Conservation (phyloP, 1,140 invertebrate genomes). For the Hylaeus volcanicus region DNA sequence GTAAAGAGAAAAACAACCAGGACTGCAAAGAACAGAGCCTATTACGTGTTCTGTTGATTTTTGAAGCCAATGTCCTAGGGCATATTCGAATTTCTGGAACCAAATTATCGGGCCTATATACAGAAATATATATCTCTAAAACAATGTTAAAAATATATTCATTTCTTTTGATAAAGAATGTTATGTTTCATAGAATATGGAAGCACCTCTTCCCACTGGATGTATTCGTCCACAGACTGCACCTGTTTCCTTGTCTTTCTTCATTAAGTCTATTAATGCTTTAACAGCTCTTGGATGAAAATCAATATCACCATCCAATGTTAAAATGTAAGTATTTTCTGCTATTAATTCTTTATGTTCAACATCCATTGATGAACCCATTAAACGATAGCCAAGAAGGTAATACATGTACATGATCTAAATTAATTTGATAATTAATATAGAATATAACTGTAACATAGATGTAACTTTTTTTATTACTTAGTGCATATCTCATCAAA, state of each 20-base stretch:
- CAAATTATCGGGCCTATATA: slow-evolving; percentile 91
- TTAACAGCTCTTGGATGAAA: slow-evolving; percentile 93
- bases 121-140: slow-evolving; percentile 11
- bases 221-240: slow-evolving; percentile 96
- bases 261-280: slow-evolving; percentile 93
- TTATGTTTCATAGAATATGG: background rate
- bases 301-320: slow-evolving; percentile 96
- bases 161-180: background rate
- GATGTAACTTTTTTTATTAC: background rate
- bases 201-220: slow-evolving; percentile 89
- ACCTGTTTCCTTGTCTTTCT: slow-evolving; percentile 92
- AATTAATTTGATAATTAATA: slow-evolving; percentile 19
- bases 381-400: slow-evolving; percentile 89
- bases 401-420: slow-evolving; percentile 98
- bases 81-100: slow-evolving; percentile 97
- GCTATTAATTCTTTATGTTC: slow-evolving; percentile 87
- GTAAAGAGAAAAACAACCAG: slow-evolving; percentile 95
- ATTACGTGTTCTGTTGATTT: slow-evolving; percentile 97
- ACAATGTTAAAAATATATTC: slow-evolving; percentile 1
- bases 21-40: slow-evolving; percentile 93
- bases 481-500: background rate
- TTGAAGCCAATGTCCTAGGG: slow-evolving; percentile 96
- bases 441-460: background rate
- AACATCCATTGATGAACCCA: slow-evolving; percentile 86
- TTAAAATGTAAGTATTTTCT: slow-evolving; percentile 94